phyloP scores from a whole-genome alignment of 2,797 vertebrate species.

The Sebastes trivittatus region DNA sequence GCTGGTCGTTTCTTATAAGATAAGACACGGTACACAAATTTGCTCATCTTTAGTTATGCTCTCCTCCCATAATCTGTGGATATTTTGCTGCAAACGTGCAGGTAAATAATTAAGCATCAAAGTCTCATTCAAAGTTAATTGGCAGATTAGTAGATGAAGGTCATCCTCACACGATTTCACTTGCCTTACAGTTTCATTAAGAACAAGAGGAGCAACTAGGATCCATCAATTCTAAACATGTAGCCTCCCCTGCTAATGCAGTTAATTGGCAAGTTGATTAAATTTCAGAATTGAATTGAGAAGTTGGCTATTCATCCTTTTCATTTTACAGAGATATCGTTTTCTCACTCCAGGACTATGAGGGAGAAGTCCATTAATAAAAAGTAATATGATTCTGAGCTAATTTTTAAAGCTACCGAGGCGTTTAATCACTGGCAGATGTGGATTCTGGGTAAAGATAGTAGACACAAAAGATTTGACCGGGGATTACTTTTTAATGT shows the following conservation, averaged over 20 bases:
- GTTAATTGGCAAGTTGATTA: conserved; percentile 82
- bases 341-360: conserved; percentile 43
- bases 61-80: conserved; percentile 21
- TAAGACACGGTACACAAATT: conserved; percentile 46
- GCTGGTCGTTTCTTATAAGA: conserved; percentile 12
- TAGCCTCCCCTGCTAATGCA: conserved; percentile 71
- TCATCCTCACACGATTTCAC: conserved; percentile 55
- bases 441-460: conserved; percentile 53
- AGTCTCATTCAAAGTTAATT: conserved; percentile 75
- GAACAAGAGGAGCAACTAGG: conserved; percentile 59
- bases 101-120: conserved; percentile 72
- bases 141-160: conserved; percentile 72
- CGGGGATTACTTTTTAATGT: conserved; percentile 34
- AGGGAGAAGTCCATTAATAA: conserved; percentile 71
- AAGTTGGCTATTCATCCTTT: conserved; percentile 71
- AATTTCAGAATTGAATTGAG: conserved; percentile 73
- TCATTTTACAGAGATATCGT: conserved; percentile 64
- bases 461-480: conserved; percentile 39
- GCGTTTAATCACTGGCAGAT: conserved; percentile 69
- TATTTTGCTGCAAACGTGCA: conserved; percentile 41
- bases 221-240: conserved; percentile 74
- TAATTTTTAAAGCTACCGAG: conserved; percentile 69
- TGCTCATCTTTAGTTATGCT: conserved; percentile 46
- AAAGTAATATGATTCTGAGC: conserved; percentile 65
- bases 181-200: conserved; percentile 58